Evolutionary conservation across 2,888 invertebrate species (phyloP), one percentile per base, ranked within the genome.

Genomic region (Slavum lentiscoides): DNA sequence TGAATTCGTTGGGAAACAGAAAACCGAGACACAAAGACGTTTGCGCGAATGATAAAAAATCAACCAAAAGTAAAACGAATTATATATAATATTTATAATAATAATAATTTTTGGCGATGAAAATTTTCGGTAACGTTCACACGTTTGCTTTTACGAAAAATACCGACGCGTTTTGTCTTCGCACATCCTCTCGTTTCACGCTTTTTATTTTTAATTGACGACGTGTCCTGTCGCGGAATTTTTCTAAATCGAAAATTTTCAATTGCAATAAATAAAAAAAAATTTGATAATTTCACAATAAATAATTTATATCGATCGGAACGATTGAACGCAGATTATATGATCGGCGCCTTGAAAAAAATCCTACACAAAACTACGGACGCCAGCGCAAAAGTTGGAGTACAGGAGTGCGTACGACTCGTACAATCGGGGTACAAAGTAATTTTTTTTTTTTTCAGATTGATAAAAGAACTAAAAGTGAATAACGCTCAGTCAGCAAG

Each of bases 331-430:
- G 4, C 37, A 75, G 75, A 43, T 43, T 43, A 75, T 13, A n/a
- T 75, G 75, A 75, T 75, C 19, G 23, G 23, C 0, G 75, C 75
- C 13, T 75, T 75, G 15, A 58, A 75, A 43, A 75, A 67, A n/a
- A 58, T 75, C 7, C 15, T 67, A 4, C 43, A 59, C 3, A 75
- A 67, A 75, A 58, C 75, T 2, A 58, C 75, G 2, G 75, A 75
- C 17, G 19, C 23, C 0, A n/a, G 23, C 13, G 67, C 75, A 5
- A 75, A 75, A 59, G n/a, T 8, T 8, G 75, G 58, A 39, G 67
- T 75, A 2, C 58, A 67, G 43, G 75, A 75, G 75, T 75, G 8
- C n/a, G 1, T 19, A 43, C 43, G 0, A 62, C 13, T 21, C n/a
- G n/a, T n/a, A n/a, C n/a, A 30, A 30, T 30, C 30, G 4, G n/a